phyloP scores from a whole-genome alignment of 2,113 vertebrate species.

The Platysteira castanea region DNA sequence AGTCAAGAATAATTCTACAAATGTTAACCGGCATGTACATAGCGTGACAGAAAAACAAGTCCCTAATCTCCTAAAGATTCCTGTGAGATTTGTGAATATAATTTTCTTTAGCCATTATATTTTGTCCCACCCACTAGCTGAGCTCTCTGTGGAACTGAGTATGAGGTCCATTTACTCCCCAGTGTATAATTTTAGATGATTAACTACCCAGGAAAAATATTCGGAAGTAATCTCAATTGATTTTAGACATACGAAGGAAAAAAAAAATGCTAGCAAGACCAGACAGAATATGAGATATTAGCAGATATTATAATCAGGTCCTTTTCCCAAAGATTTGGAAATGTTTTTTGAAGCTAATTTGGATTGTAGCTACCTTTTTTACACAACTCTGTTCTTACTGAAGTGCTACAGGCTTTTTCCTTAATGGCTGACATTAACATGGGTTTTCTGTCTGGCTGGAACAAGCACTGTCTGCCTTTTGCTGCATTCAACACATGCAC shows the following conservation, averaged over 20 bases:
- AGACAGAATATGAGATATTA: neutral
- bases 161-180: neutral
- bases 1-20: neutral
- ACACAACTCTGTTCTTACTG: neutral
- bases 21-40: neutral
- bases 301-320: neutral
- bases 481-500: neutral
- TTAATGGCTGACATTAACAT: neutral
- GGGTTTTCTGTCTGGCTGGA: neutral
- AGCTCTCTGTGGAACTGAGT: neutral
- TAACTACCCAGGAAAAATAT: conserved; percentile 1
- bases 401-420: neutral
- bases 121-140: neutral
- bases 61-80: neutral
- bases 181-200: neutral
- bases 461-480: neutral
- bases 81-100: neutral
- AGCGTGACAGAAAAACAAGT: neutral
- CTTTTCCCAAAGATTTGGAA: neutral
- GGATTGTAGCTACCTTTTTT: neutral
- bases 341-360: neutral
- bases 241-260: neutral
- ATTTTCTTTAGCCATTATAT: neutral
- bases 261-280: neutral
- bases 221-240: neutral